Conservation (phyloP, 2,113 vertebrate species). For the Mixornis gularis region DNA sequence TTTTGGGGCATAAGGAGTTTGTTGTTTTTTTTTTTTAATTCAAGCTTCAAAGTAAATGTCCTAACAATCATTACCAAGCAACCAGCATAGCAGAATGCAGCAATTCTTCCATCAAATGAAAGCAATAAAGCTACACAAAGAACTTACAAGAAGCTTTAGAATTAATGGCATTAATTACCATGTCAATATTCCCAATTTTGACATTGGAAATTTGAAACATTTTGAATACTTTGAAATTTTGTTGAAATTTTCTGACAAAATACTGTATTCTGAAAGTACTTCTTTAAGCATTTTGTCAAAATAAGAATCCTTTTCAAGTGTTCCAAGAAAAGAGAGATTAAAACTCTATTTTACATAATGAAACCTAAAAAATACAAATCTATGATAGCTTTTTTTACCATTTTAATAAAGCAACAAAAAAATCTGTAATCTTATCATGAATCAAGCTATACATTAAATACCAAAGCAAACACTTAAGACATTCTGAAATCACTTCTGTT, state of each 20-base stretch:
- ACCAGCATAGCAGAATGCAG: neutral
- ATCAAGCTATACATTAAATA: neutral
- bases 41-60: neutral
- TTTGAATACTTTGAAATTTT: neutral
- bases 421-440: neutral
- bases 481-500: neutral
- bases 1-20: neutral
- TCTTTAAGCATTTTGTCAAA: neutral
- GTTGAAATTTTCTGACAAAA: neutral
- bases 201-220: neutral
- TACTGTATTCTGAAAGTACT: neutral
- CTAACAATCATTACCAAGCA: neutral
- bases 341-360: neutral
- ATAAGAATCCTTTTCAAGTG: neutral
- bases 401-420: neutral
- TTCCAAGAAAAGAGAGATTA: neutral
- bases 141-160: neutral
- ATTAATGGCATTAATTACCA: neutral
- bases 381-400: neutral
- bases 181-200: neutral
- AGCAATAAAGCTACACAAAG: neutral
- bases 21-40: neutral
- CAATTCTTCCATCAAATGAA: neutral
- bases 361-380: neutral
- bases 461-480: neutral